Conservation (phyloP, 2,113 vertebrate species). For the Paraplagusia blochii region DNA sequence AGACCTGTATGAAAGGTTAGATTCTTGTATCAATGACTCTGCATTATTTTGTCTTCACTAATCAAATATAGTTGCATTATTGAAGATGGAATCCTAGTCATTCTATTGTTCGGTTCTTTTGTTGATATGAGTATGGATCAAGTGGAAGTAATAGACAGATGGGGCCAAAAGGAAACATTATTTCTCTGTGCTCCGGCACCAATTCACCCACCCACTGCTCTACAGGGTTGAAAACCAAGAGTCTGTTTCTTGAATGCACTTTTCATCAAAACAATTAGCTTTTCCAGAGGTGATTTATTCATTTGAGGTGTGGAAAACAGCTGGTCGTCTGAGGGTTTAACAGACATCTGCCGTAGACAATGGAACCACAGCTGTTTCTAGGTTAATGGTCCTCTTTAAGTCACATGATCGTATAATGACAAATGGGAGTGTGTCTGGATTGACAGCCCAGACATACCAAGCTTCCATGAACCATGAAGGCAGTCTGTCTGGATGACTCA, state of each 20-base stretch:
- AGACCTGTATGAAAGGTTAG: no score
- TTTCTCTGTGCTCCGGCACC: no score
- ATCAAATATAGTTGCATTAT: no score
- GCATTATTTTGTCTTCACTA: no score
- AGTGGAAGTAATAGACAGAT: no score
- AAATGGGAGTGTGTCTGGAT: slow-evolving; percentile 1
- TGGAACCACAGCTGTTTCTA: not conserved
- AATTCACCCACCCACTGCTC: slow-evolving; percentile 28
- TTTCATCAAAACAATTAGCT: slow-evolving; percentile 60
- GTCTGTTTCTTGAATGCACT: slow-evolving; percentile 59
- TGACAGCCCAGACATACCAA: not conserved
- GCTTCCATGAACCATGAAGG: not conserved
- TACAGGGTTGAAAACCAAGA: slow-evolving; percentile 34
- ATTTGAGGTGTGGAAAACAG: slow-evolving; percentile 43
- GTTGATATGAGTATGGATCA: no score
- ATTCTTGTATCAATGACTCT: no score
- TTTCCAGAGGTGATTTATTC: slow-evolving; percentile 51
- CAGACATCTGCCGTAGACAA: slow-evolving; percentile 8
- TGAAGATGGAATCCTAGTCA: no score
- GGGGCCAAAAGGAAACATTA: slow-evolving; percentile 7
- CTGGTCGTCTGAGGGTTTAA: slow-evolving; percentile 21
- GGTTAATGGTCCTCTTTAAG: not conserved
- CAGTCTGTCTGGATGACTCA: slow-evolving; percentile 41
- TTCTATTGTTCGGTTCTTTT: no score
- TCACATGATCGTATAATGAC: not conserved